A percentile compares a stretch with the other conserved stretches of the same genome.
Conservation (phyloP, 2,113 vertebrate genomes). For the Rhineura floridana region DNA sequence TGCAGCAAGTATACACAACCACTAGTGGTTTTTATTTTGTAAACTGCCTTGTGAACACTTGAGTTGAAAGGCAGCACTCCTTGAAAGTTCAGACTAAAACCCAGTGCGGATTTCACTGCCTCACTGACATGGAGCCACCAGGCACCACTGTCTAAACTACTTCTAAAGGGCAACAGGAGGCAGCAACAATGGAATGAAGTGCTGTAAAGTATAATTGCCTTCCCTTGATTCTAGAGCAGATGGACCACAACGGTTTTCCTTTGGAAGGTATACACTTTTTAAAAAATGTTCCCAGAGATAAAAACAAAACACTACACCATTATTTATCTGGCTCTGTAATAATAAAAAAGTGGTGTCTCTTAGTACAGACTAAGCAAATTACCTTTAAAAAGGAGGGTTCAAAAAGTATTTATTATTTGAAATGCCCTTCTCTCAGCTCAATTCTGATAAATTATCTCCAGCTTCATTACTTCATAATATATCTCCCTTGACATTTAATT, state of each 20-base stretch:
- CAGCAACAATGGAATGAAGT: slow-evolving; percentile 21
- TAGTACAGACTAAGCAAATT: slow-evolving; percentile 76
- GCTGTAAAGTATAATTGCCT: slow-evolving; percentile 20
- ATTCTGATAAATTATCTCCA: slow-evolving; percentile 82
- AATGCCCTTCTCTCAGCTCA: slow-evolving; percentile 74
- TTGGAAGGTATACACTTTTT: slow-evolving; percentile 29
- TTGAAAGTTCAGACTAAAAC: accelerated
- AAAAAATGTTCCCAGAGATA: not conserved
- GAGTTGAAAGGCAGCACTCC: too few species aligned
- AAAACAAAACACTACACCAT: not conserved
- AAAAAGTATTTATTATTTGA: slow-evolving; percentile 80
- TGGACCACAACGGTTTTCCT: not conserved
- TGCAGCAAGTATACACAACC: too few species aligned
- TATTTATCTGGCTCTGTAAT: slow-evolving; percentile 35
- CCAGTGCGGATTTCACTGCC: too few species aligned
- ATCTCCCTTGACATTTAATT: slow-evolving; percentile 84
- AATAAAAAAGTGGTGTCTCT: slow-evolving; percentile 57
- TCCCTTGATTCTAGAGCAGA: slow-evolving; percentile 30
- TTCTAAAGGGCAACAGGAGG: not conserved
- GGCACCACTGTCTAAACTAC: slow-evolving; percentile 10
- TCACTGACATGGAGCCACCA: too few species aligned
- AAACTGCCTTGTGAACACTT: too few species aligned
- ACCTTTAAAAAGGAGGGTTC: slow-evolving; percentile 73
- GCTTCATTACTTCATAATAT: slow-evolving; percentile 82
- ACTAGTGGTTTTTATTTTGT: too few species aligned